Conservation (phyloP, 2,797 vertebrate species). For the Danio tinwini region DNA sequence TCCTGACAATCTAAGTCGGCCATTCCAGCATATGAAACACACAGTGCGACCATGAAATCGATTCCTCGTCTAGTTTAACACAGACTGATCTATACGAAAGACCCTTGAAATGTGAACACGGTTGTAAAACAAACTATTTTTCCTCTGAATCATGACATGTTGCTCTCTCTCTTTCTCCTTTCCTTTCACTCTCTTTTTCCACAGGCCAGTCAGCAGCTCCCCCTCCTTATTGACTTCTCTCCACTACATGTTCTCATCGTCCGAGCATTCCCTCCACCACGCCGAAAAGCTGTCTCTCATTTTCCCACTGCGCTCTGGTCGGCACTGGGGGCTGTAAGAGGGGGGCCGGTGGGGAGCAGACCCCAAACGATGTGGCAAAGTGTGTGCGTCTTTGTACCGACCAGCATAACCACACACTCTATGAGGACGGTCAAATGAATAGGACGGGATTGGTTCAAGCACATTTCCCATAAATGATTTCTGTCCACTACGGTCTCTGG, state of each 20-base stretch:
- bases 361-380: conserved; percentile 64
- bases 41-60: conserved; percentile 12
- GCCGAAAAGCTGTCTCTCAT: conserved; percentile 63
- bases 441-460: conserved; percentile 50
- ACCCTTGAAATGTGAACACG: conserved; percentile 54
- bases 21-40: conserved; percentile 1
- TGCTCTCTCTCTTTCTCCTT: conserved; percentile 45
- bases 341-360: conserved; percentile 53
- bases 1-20: not conserved
- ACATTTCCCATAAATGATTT: conserved; percentile 61
- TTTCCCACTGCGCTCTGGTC: conserved; percentile 58
- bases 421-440: conserved; percentile 53
- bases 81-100: conserved; percentile 44
- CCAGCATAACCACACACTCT: conserved; percentile 44
- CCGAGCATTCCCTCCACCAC: conserved; percentile 64
- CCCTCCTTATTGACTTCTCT: conserved; percentile 49
- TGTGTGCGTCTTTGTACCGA: conserved; percentile 33
- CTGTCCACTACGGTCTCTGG: conserved; percentile 59
- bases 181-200: conserved; percentile 55
- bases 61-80: conserved; percentile 45
- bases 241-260: conserved; percentile 66
- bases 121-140: conserved; percentile 60
- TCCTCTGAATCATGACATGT: conserved; percentile 60
- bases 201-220: conserved; percentile 55
- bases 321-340: conserved; percentile 54